A percentile compares a stretch with the other conserved stretches of the same genome.
phyloP scores from a whole-genome alignment of 2,797 vertebrate genomes.

The Orestias chungarensis region DNA sequence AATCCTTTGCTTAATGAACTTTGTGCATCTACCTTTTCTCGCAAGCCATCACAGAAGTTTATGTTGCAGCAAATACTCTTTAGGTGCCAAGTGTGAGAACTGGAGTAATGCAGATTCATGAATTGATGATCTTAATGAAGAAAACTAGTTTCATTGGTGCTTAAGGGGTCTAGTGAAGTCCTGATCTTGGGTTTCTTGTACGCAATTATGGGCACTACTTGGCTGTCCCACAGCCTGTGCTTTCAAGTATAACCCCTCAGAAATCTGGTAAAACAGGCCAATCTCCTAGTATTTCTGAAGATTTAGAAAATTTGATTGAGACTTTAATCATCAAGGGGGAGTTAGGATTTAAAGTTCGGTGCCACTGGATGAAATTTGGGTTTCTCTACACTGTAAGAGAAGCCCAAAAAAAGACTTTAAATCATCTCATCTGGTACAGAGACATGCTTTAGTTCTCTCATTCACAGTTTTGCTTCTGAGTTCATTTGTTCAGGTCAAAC shows the following conservation, averaged over 20 bases:
- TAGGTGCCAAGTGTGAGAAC: neutral
- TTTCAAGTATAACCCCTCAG: neutral
- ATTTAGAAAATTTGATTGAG: neutral
- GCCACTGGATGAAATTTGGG: neutral
- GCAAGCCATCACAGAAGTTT: neutral
- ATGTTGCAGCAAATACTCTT: neutral
- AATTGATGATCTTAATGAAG: neutral
- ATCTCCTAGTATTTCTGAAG: neutral
- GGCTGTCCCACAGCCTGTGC: neutral
- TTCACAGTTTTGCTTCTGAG: slow-evolving; percentile 10
- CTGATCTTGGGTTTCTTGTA: neutral
- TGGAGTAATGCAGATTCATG: neutral
- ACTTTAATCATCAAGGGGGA: neutral
- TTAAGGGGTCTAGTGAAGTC: neutral
- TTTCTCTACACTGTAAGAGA: neutral
- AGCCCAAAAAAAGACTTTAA: neutral
- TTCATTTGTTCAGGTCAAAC: slow-evolving; percentile 23
- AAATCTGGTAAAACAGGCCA: neutral
- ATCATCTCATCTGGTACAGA: neutral
- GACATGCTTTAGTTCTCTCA: slow-evolving; percentile 17
- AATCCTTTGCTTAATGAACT: neutral
- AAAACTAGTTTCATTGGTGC: neutral
- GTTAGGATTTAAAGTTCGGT: neutral
- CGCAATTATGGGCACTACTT: neutral
- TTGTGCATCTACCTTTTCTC: neutral